Base-by-base conservation (phyloP, 2,113 vertebrate genomes). In the Chaetodon auriga region DNA sequence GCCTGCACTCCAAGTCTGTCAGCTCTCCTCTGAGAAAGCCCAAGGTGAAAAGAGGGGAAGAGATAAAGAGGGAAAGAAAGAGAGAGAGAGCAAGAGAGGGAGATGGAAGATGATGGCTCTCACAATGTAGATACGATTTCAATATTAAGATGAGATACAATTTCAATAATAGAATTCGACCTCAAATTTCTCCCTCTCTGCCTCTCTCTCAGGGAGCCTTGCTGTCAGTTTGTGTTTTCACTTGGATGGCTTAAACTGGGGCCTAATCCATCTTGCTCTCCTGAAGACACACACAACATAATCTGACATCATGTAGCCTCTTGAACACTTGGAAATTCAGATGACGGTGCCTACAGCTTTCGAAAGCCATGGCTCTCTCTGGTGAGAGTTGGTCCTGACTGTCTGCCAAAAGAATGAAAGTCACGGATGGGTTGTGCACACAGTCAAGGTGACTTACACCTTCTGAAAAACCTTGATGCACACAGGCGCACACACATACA, bases 121-220 rank as follows among this genome's bases (percentile, higher is more conserved):
- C 71, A 73, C 68, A 78, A 88, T 75, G 65, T 57, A 83, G 85
- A 80, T 86, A 84, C 57, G 61, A 63, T 90, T 88, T 89, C 80
- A 83, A 79, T 87, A 80, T 89, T 80, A 87, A 83, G 84, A 86
- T 58, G 76, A 72, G 35, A 49, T 81, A 69, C 18, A 35, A 66
- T 90, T 88, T 91, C 86, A 87, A 80, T 90, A 90, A 90, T 87
- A 80, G 68, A 90, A 85, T 61, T 78, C 45, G 16, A 87, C 74
- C 66, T 82, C 75, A 43, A 25, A 76, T 61, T 46, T 60, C 75
- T 80, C 80, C 57, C 60, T 84, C 55, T 60, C 63, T 74, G 41
- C 38, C 49, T 77, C 75, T 84, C 75, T 75, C 68, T 84, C 8
- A 3, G 81, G 53, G 64, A 89, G 78, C 75, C 30, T 46, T 19